Conservation (phyloP, 2,113 vertebrate genomes). For the Tetrao urogallus region DNA sequence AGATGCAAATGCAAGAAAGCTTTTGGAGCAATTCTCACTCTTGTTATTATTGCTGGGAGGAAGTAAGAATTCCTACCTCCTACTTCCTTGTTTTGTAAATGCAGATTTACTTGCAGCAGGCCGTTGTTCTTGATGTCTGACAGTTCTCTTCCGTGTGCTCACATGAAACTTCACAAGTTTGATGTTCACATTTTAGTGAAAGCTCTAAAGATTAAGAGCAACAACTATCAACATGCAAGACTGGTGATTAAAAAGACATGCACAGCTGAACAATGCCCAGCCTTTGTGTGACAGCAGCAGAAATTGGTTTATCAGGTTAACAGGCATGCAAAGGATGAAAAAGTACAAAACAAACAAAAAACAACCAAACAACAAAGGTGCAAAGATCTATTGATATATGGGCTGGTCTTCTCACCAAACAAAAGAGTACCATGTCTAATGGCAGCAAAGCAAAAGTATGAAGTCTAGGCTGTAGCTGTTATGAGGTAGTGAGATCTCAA, state of each 20-base stretch:
- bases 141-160: not conserved
- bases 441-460: not conserved
- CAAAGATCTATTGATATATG: not conserved
- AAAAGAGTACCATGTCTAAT: not conserved
- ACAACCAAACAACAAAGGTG: too few species aligned
- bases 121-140: not conserved
- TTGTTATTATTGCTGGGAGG: not conserved
- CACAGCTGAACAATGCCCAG: not conserved
- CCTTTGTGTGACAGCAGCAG: not conserved
- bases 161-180: not conserved
- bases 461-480: not conserved
- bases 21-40: not conserved
- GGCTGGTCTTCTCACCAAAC: not conserved
- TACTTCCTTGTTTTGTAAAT: not conserved
- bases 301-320: conserved; percentile 42
- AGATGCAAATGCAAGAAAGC: not conserved
- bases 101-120: not conserved
- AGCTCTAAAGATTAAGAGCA: not conserved
- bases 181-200: not conserved
- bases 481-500: not conserved
- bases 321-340: not conserved
- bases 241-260: not conserved
- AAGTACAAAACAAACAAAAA: not conserved
- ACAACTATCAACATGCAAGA: not conserved
- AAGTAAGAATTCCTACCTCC: not conserved